Conservation (phyloP, 2,113 vertebrate species). For the Typhlomys cinereus region DNA sequence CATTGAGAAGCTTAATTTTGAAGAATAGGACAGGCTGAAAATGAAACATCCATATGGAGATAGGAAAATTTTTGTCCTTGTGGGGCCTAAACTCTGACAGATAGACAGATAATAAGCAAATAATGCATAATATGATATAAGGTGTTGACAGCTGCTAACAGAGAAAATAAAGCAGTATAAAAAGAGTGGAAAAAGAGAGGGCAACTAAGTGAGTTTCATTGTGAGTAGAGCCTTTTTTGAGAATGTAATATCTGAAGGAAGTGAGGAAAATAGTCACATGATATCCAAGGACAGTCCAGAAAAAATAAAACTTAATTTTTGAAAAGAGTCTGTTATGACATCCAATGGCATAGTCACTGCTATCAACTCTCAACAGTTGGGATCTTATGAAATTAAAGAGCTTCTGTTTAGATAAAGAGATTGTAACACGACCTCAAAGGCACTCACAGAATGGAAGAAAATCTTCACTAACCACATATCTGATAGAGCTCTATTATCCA, state of each 20-base stretch:
- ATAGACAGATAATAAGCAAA: not conserved
- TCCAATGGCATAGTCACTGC: too few relatives aligned
- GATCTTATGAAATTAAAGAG: too few relatives aligned
- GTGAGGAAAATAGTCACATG: not conserved
- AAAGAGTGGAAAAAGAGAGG: not conserved
- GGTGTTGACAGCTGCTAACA: not conserved
- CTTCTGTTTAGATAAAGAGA: too few relatives aligned
- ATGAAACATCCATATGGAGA: not conserved
- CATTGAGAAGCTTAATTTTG: not conserved
- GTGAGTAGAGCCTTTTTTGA: not conserved
- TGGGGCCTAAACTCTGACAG: not conserved
- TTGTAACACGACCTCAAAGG: too few relatives aligned
- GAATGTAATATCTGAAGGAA: not conserved
- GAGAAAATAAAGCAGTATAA: not conserved
- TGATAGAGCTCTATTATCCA: too few relatives aligned
- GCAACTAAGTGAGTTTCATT: not conserved
- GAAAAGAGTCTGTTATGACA: not conserved
- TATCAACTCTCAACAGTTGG: too few relatives aligned
- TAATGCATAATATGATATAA: not conserved
- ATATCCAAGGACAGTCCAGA: not conserved
- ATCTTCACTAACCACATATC: too few relatives aligned
- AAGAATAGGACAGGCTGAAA: not conserved
- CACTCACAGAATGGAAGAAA: too few relatives aligned
- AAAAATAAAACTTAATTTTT: not conserved
- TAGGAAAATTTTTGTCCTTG: not conserved